Base-by-base conservation (phyloP, 2,888 invertebrate genomes). In the Diplolepis rosae region DNA sequence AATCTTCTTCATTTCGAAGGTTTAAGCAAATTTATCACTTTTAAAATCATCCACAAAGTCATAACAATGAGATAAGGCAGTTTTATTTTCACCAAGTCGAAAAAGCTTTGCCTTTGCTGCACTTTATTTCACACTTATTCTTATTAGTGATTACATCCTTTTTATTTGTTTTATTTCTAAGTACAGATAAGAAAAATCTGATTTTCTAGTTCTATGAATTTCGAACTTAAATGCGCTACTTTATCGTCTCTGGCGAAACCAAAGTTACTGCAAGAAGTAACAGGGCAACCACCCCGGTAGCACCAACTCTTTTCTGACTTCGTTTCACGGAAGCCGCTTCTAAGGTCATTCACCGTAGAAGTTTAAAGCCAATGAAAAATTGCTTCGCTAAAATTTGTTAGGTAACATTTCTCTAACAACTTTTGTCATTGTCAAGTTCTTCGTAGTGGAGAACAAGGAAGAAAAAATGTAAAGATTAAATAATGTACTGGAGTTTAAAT, bases 1-100 rank as follows among this genome's bases (percentile, higher is more conserved):
- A 24, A 79, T 56, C 15, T 79, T 65, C 71, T 77, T 83, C 85
- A 84, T 85, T 75, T 80, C 80, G 78, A 70, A 56, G 24, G 71
- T 65, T 68, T 68, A 52, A 69, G 51, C 56, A 15, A 45, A 32
- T 66, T 24, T 35, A 22, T 4, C 13, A 30, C 30, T 50, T 50
- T 13, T 28, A 9, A 45, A 27, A 65, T 28, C 65, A 45, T 45
- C 51, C 35, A 13, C 54, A 56, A 32, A 56, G 22, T 68, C 68
- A 56, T 68, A 68, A 56, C 56, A 68, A 51, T 51, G 32, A 56
- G 56, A 24, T 35, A 35, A 56, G 35, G 32, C 15, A 56, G 32
- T 56, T 30, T 30, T 56, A 56, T 56, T 35, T 56, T 18, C 79
- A 51, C 74, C 65, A 65, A 77, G 70, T 65, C 75, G 73, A 77